phyloP scores from a whole-genome alignment of 2,113 vertebrate species.

The Sialia sialis region DNA sequence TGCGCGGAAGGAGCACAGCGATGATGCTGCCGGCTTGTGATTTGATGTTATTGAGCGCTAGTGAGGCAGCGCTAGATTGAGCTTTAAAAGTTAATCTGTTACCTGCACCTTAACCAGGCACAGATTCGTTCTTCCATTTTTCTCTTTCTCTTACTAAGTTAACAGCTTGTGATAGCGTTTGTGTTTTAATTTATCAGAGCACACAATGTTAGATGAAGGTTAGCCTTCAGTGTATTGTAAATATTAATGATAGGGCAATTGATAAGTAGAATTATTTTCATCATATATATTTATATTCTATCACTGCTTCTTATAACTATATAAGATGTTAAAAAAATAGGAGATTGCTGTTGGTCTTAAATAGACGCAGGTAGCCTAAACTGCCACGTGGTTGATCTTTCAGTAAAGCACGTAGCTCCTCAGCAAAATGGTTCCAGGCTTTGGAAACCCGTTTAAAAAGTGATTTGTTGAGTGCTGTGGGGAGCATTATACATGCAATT shows the following conservation, averaged over 20 bases:
- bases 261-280: background rate
- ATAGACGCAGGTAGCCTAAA: background rate
- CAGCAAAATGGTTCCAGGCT: background rate
- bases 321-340: background rate
- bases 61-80: background rate
- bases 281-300: fast-evolving
- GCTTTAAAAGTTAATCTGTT: background rate
- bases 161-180: background rate
- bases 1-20: fast-evolving
- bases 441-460: background rate
- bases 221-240: background rate
- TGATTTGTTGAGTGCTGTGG: background rate
- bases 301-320: background rate
- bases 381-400: background rate
- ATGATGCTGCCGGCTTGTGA: fast-evolving
- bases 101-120: too few relatives aligned
- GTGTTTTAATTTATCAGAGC: background rate
- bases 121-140: fast-evolving
- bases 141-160: background rate
- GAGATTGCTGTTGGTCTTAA: background rate
- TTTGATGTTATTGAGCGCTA: fast-evolving
- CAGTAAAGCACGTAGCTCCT: background rate
- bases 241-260: background rate
- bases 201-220: fast-evolving
- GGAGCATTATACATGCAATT: background rate